Evolutionary conservation across 2,113 vertebrate genomes (phyloP).

Genomic region (Phodopus roborovskii): DNA sequence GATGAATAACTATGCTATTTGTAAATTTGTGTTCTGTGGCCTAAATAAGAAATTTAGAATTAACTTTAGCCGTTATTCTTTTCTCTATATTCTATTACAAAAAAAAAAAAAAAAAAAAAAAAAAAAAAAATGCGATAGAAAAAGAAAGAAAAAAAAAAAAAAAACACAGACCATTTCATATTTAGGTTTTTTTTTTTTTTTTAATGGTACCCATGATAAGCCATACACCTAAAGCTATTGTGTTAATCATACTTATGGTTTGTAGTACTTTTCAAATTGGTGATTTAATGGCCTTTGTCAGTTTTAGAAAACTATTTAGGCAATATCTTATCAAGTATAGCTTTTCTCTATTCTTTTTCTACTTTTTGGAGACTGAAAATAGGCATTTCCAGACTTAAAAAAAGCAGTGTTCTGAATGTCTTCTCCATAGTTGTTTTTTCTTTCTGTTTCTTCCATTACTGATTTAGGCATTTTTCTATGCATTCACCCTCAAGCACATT

Average conservation of each 20-base stretch:
- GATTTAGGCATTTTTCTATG: background rate
- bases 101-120: no score
- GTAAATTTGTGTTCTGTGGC: background rate
- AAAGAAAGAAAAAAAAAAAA: background rate
- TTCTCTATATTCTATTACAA: background rate
- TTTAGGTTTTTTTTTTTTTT: background rate
- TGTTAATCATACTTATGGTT: background rate
- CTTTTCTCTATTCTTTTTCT: background rate
- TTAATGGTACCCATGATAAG: background rate
- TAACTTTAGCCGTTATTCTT: constrained; percentile 5
- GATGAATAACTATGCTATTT: background rate
- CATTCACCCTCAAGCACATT: background rate
- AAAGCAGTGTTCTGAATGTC: background rate
- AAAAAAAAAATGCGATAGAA: constrained; percentile 11
- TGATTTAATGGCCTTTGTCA: background rate
- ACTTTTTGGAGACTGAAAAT: constrained; percentile 2
- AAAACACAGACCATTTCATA: background rate
- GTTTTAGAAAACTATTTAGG: constrained; percentile 3
- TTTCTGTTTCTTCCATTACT: background rate
- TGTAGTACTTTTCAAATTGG: background rate
- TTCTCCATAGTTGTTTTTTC: background rate
- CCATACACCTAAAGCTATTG: background rate
- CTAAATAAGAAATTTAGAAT: background rate
- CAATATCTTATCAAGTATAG: background rate
- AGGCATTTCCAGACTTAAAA: background rate